Evolutionary conservation across 2,113 vertebrate species (phyloP), one percentile per base, ranked within the genome.

Genomic region (Mugil cephalus): DNA sequence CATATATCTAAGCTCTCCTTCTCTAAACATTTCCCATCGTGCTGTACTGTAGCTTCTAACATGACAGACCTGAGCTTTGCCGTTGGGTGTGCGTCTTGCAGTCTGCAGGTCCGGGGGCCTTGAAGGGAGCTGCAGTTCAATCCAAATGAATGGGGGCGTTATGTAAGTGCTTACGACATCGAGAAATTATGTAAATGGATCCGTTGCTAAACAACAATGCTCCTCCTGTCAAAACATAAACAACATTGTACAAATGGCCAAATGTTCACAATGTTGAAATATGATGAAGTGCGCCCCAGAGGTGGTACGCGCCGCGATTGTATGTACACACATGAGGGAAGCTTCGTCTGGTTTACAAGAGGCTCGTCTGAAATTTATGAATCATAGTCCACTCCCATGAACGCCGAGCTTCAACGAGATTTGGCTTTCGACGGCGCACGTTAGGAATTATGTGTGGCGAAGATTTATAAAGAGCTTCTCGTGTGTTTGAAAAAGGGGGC

Each of bases 111-210:
- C 71, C 59, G 70, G 83, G 88, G 91, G 90, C 90, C 88, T 79
- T 87, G 65, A 74, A 74, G 82, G 89, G 89, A 89, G 82, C 86
- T 78, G 70, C 74, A 82, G 80, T 88, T 92, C 86, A 71, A 83
- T 88, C 76, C 80, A 91, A 89, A 89, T 88, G 77, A 92, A 94
- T 88, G 79, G 82, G 63, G 73, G 53, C 68, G 78, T 94, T 93
- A 94, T 90, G 89, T 90, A 93, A 92, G 89, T 80, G 81, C 91
- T 93, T 90, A 91, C 85, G 80, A 86, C 89, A 93, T 84, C 71
- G 81, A 89, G 79, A 89, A 92, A 93, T 94, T 89, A 93, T 91
- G 87, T 93, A 92, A 94, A 93, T 92, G 81, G 73, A 39, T 85
- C 62, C 6, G 87, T 94, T 93, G 92, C 93, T 92, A 91, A 80